Evolutionary conservation across 1,140 invertebrate genomes (phyloP), one percentile per base, ranked within the genome.

Genomic region (Calycopis cecrops): DNA sequence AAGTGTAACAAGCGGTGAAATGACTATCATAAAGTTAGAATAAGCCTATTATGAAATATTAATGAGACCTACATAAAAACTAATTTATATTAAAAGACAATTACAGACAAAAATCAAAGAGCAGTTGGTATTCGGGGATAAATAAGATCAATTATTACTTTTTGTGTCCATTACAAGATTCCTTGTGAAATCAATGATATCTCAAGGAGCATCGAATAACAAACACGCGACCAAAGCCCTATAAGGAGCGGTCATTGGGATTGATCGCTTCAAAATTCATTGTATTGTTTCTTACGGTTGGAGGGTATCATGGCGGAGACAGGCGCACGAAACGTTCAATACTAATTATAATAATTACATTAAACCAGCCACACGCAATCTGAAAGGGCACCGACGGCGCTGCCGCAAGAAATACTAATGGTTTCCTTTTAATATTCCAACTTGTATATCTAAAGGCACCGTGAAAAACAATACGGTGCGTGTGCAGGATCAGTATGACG

Each of bases 361-460:
- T 8, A 8, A 40, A 40, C 14, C 38, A 40, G 38, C 38, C 38
- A n/a, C 40, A 44, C 40, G 40, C 40, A 16, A 44, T 44, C 40
- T 16, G 9, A 44, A 9, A 9, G 12, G 14, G 14, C 14, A 16
- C 40, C 40, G 40, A 17, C 40, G 40, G 9, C 1, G 9, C 17
- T 9, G 16, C 40, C 16, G 9, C 40, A 44, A 44, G 40, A 44
- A 44, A 44, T 12, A 44, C 40, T 44, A 44, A 44, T 44, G 40
- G 40, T 44, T 44, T 44, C 40, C 40, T 16, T 44, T 44, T 44
- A 44, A 17, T 44, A 28, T 28, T 28, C 21, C 6, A 3, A 9
- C 40, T 9, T 44, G 9, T 44, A 44, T 16, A 16, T 44, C 9
- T 18, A 12, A 17, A 9, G 40, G 16, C 16, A 16, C 40, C 12